These are phyloP conservation scores for Monochamus saltuarius DNA, from an alignment of 1,140 invertebrate genomes.

Conservation along the genomic window DNA sequence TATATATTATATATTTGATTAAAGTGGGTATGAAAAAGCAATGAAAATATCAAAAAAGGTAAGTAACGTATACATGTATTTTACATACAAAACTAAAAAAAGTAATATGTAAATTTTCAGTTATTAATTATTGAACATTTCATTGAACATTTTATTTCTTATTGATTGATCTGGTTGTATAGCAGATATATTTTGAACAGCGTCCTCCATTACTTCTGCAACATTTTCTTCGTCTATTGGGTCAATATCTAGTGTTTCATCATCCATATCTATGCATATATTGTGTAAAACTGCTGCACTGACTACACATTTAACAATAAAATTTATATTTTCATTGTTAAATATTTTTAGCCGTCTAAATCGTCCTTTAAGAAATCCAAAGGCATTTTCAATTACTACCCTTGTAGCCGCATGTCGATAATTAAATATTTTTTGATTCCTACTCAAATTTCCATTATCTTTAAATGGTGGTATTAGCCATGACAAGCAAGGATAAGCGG, in stretches of 20 bases:
- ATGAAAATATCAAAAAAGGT: no score
- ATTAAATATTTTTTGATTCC: conserved; percentile 10
- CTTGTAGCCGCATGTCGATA: conserved; percentile 5
- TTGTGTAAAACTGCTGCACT: conserved; percentile 4
- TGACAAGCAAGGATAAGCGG: no score
- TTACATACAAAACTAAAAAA: not conserved
- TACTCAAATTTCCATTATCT: conserved; percentile 6
- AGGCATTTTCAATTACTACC: conserved; percentile 14
- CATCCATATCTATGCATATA: conserved; percentile 3
- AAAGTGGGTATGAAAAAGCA: no score
- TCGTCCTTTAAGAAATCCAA: conserved; percentile 11
- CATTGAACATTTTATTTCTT: conserved; percentile 3
- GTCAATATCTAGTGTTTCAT: conserved; percentile 7
- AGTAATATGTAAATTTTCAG: not conserved
- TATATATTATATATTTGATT: not conserved
- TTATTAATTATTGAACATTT: conserved; percentile 7
- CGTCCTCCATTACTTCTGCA: not conserved
- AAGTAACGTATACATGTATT: not conserved
- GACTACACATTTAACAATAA: conserved; percentile 1
- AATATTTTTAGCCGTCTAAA: conserved; percentile 3
- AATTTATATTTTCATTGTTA: conserved; percentile 4
- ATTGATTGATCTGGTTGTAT: not conserved
- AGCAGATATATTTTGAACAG: not conserved
- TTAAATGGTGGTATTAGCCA: conserved; percentile 1
- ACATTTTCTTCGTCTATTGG: not conserved